These are phyloP conservation scores for Fulmarus glacialis DNA, from an alignment of 2,113 vertebrate species.

Conservation along the genomic window DNA sequence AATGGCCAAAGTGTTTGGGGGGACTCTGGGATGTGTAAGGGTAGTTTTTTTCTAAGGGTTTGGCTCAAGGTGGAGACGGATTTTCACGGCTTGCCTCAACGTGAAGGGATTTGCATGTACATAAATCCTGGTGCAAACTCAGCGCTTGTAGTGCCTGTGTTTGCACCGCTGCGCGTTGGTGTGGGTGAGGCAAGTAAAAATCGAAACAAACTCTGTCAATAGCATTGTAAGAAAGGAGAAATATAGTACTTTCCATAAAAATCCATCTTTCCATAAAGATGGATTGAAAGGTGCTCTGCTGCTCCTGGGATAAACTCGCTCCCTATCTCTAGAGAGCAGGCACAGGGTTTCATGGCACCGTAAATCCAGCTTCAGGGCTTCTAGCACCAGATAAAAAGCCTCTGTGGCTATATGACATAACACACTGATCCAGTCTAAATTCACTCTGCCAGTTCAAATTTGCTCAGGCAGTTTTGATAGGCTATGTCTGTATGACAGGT, in stretches of 20 bases:
- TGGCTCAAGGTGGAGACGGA: neutral
- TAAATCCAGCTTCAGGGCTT: neutral
- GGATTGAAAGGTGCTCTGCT: neutral
- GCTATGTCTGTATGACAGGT: neutral
- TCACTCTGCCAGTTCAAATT: neutral
- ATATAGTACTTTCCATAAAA: neutral
- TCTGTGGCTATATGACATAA: neutral
- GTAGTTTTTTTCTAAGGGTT: neutral
- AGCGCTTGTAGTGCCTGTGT: neutral
- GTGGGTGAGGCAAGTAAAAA: neutral
- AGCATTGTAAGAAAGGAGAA: neutral
- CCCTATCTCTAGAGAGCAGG: neutral
- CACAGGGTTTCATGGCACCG: neutral
- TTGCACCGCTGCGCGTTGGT: accelerated
- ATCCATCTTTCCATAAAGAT: neutral
- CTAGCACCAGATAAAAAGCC: neutral
- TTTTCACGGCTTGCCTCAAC: neutral
- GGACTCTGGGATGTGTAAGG: neutral
- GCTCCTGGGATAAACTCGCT: neutral
- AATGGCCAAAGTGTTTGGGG: neutral
- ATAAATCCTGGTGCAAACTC: neutral
- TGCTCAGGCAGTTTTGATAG: neutral
- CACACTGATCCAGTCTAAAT: neutral
- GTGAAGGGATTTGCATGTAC: neutral
- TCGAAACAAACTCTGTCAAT: neutral